Evolutionary conservation across 2,888 invertebrate species (phyloP), one percentile per base, ranked within the genome.

Genomic region (Polydrusus pterygomalis): DNA sequence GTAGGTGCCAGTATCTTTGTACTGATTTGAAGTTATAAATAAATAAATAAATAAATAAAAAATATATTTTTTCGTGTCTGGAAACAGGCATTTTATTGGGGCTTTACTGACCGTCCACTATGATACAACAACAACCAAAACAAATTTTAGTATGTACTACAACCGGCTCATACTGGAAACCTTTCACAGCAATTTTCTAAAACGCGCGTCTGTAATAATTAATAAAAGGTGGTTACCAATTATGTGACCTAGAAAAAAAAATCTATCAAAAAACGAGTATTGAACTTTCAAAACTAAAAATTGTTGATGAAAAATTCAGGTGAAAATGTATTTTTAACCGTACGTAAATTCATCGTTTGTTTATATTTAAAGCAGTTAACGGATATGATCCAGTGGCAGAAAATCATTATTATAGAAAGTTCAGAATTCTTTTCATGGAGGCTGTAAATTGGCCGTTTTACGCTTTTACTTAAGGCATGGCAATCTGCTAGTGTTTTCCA

Each of bases 321-420:
- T 72, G 49, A 63, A 73, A 76, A 70, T 34, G 40, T 76, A 76
- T 76, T 76, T 76, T 69, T 76, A 72, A 63, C 47, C 51, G 49
- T 25, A 38, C 15, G 54, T 45, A 25, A 54, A 67, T 62, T 17
- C 47, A 40, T 34, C 49, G 72, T 73, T 76, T 76, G 70, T 76
- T 76, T 73, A 76, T 73, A 51, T 73, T 64, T 69, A 20, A 62
- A 68, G 65, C 56, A 69, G 71, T 76, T 72, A 76, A 73, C 69
- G 63, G 76, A 76, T 73, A 69, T 76, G 51, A 69, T 73, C 76
- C 76, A 76, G 71, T 68, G 60, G 65, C 69, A 54, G 56, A 64
- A 74, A 75, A 75, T 75, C 64, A 64, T 74, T 74, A 68, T 54
- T 69, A 62, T 40, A 38, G 17, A 60, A 51, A 68, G n/a, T 13